Base-by-base conservation (phyloP, 2,113 vertebrate species). In the Gymnarchus niloticus region DNA sequence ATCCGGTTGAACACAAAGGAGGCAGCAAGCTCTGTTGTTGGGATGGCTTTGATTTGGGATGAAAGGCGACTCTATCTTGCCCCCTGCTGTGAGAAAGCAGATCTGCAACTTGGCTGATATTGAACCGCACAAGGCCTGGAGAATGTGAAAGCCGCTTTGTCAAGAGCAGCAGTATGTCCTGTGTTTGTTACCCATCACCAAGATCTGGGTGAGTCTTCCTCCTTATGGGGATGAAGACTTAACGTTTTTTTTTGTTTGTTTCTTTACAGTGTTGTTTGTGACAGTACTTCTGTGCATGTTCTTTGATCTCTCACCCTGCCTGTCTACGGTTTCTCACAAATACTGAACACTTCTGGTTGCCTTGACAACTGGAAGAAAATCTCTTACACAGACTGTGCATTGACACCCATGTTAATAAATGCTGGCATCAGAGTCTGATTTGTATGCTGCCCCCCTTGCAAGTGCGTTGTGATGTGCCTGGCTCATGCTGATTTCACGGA, bases 321-420 rank as follows among this genome's bases (percentile, higher is more conserved):
- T 28, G 25, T 54, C 37, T 85, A 21, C 84, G 85, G 87, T 88
- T 88, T 59, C 54, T 91, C 89, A 88, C 44, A 90, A 91, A 88
- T 89, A 89, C 89, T 90, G 54, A 76, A 76, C 73, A n/a, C 44
- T 51, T 37, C 77, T 87, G 83, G 93, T 94, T 93, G 87, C 91
- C 93, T 87, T 90, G 91, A 92, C 90, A 93, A 94, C 92, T 25
- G 82, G 87, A 49, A 88, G 87, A 89, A 88, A 87, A 88, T 88
- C 87, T 90, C 87, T 85, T 88, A 87, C 81, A 33, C 57, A 89
- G 86, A 88, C 81, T 69, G 33, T 25, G 28, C 37, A 19, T 12
- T 48, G 37, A 46, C 23, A 37, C 2, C 73, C 76, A 78, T 78
- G 44, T 78, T 48, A 48, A 48, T 46, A 78, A 78, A 7, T 48